Conservation (phyloP, 1,140 invertebrate genomes). For the Sitophilus oryzae region DNA sequence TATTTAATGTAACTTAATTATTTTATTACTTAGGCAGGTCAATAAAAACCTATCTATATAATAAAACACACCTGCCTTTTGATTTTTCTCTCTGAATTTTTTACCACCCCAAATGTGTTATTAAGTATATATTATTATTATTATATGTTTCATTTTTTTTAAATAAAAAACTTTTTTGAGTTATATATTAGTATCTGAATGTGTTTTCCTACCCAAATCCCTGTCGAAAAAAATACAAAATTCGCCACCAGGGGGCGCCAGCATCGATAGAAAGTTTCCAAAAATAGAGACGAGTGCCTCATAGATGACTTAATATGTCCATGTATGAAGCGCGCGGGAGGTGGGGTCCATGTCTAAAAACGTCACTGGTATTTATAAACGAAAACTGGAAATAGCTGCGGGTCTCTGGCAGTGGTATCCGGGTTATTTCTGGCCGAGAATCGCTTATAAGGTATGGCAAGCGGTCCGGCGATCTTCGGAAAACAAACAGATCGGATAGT, state of each 20-base stretch:
- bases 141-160: slow-evolving; percentile 14
- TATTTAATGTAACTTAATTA: slow-evolving; percentile 7
- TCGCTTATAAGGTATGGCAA: background rate
- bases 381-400: slow-evolving; percentile 21
- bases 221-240: background rate
- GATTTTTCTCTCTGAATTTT: slow-evolving; percentile 11
- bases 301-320: slow-evolving; percentile 18
- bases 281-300: background rate
- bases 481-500: slow-evolving; percentile 15
- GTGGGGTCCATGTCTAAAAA: slow-evolving; percentile 17
- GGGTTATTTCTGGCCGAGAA: background rate
- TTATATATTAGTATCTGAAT: slow-evolving; percentile 1
- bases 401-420: background rate
- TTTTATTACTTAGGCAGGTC: slow-evolving; percentile 28
- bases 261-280: slow-evolving; percentile 7
- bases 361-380: slow-evolving; percentile 24
- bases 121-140: slow-evolving; percentile 13
- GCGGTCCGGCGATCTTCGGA: slow-evolving; percentile 12
- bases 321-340: slow-evolving; percentile 9
- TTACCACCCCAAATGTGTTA: background rate
- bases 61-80: slow-evolving; percentile 26
- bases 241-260: background rate
- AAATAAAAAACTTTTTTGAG: slow-evolving; percentile 5
- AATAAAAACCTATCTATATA: slow-evolving; percentile 32
- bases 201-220: slow-evolving; percentile 3